Evolutionary conservation across 2,113 vertebrate genomes (phyloP).

Genomic region (Protobothrops flavoviridis): DNA sequence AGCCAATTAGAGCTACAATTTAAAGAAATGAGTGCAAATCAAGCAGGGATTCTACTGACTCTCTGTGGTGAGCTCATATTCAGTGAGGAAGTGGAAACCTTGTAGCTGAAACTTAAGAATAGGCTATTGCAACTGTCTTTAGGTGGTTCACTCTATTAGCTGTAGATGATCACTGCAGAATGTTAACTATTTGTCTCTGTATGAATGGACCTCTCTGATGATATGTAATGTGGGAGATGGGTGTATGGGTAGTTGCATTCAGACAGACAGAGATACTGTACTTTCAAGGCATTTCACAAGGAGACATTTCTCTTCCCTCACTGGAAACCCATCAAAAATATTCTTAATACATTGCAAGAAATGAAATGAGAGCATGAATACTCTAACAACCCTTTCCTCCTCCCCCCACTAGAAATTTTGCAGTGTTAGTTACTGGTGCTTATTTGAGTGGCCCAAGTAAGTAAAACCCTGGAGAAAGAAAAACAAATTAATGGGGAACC

Average conservation of each 20-base stretch:
- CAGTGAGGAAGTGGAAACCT: constrained; percentile 21
- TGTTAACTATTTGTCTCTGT: constrained; percentile 33
- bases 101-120: constrained; percentile 54
- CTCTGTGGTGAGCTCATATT: constrained; percentile 44
- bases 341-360: not conserved
- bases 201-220: not conserved
- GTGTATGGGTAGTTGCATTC: fast-evolving
- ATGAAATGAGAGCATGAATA: not conserved
- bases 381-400: not conserved
- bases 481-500: constrained; percentile 8
- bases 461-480: not conserved
- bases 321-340: constrained; percentile 2
- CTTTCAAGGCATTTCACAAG: not conserved
- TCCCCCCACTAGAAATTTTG: fast-evolving
- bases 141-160: constrained; percentile 9
- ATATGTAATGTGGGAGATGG: not conserved
- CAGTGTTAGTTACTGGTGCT: not conserved
- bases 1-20: not conserved
- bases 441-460: constrained; percentile 1
- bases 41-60: constrained; percentile 20
- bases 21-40: not conserved
- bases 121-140: constrained; percentile 16
- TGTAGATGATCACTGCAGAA: not conserved
- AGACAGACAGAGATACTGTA: not conserved
- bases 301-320: constrained; percentile 20